These are phyloP conservation scores for Cetoscarus ocellatus DNA, from an alignment of 2,797 vertebrate species.

Conservation along the genomic window DNA sequence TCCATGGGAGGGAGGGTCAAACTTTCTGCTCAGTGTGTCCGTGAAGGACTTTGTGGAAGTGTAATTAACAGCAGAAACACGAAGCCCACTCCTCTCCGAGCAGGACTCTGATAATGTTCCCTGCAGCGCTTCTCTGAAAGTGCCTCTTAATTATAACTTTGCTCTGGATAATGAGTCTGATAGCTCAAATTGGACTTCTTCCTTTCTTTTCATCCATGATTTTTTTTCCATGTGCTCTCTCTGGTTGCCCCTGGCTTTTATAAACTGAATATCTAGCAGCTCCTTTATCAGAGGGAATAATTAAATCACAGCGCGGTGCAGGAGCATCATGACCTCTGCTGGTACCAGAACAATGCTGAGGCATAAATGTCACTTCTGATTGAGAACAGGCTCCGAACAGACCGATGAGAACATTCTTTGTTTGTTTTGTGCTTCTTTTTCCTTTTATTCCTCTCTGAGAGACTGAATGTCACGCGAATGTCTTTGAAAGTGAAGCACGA, in stretches of 20 bases:
- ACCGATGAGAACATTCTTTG: not conserved
- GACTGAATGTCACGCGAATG: not conserved
- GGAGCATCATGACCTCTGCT: constrained; percentile 23
- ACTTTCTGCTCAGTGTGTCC: constrained; percentile 19
- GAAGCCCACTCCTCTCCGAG: constrained; percentile 27
- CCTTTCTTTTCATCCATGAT: constrained; percentile 49
- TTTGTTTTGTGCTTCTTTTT: not conserved
- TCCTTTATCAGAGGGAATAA: constrained; percentile 26
- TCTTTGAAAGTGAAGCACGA: not conserved
- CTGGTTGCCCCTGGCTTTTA: constrained; percentile 10
- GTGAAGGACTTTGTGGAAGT: constrained; percentile 50
- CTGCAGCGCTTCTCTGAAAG: constrained; percentile 43
- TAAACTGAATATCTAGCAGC: constrained; percentile 11
- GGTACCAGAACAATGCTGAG: not conserved
- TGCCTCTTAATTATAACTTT: constrained; percentile 69
- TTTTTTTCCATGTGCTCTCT: constrained; percentile 18
- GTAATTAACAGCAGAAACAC: constrained; percentile 49
- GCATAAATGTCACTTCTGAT: not conserved
- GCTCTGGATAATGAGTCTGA: constrained; percentile 67
- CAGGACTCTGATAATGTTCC: constrained; percentile 47
- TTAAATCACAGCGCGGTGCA: constrained; percentile 43
- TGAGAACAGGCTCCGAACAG: not conserved
- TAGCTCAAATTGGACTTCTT: constrained; percentile 69
- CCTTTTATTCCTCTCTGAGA: not conserved
- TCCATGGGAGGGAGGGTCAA: not conserved